Base-by-base conservation (phyloP, 2,797 vertebrate genomes). In the Dromococcyx pavoninus region DNA sequence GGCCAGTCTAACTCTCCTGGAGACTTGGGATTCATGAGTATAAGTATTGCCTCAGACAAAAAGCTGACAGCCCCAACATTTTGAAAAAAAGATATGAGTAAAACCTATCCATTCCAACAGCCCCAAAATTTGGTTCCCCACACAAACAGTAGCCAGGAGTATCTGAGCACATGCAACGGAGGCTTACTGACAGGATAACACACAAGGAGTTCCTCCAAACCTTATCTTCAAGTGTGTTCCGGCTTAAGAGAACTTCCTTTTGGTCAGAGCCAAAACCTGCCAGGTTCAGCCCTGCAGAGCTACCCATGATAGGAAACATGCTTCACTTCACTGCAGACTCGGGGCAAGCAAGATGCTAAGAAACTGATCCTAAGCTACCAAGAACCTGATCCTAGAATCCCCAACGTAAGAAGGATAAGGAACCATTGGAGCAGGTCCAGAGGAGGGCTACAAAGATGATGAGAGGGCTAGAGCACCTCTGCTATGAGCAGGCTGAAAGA, bases 271-370 rank as follows among this genome's bases (percentile, higher is more conserved):
- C 16, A 64, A 54, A 35, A 86, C 13, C 13, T 58, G 39, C n/a
- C 17, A 69, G 22, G 39, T 58, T 39, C 30, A 60, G 30, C 19
- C 35, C 44, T 27, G 11, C 11, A 64, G 32, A 80, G 57, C 2
- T 60, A 51, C 10, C 27, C 22, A 8, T 0, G 0, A 33, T 3
- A 67, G n/a, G 51, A 90, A 76, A 79, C 3, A 32, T 21, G n/a
- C n/a, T 66, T 66, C 54, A 56, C 37, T 8, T 11, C 18, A 33
- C 41, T 44, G 64, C n/a, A 87, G 32, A 35, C 30, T 48, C 41
- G 30, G 33, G 2, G 5, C 33, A 81, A 64, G 12, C 25, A 78
- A 84, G 11, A 13, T 54, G 69, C 56, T 28, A 87, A 62, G 32
- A 91, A 67, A 11, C 23, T 13, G 16, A 58, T n/a, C 23, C 24